These are phyloP conservation scores for Cirrhinus molitorella DNA, from an alignment of 2,797 vertebrate species.

Conservation along the genomic window DNA sequence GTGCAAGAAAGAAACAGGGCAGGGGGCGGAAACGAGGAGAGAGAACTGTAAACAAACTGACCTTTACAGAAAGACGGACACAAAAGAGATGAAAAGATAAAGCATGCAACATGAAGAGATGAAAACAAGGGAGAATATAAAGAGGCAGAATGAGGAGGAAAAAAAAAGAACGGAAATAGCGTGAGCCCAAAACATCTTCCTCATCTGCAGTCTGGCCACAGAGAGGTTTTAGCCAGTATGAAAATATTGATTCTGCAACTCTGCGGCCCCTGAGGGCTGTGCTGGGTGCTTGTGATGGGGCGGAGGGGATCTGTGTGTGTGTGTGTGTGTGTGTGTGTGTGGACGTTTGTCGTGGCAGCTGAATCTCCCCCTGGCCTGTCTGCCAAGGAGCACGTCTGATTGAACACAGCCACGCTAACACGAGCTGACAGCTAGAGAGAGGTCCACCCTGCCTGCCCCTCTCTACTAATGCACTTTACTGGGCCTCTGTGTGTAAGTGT, in stretches of 20 bases:
- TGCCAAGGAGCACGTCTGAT: constrained; percentile 89
- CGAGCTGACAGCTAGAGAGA: constrained; percentile 87
- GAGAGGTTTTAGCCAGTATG: constrained; percentile 67
- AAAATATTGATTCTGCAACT: constrained; percentile 83
- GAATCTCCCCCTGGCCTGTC: constrained; percentile 91
- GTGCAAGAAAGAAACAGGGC: constrained; percentile 15
- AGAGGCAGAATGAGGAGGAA: constrained; percentile 1
- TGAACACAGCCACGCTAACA: constrained; percentile 86
- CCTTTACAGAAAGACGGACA: constrained; percentile 35
- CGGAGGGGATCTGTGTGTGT: constrained; percentile 63
- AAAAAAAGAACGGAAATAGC: constrained; percentile 51
- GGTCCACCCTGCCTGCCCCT: constrained; percentile 85
- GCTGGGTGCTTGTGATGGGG: constrained; percentile 63
- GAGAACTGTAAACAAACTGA: constrained; percentile 52
- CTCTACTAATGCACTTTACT: constrained; percentile 81
- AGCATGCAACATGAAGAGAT: constrained; percentile 63
- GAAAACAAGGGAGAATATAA: constrained; percentile 42
- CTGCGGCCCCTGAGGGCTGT: constrained; percentile 54
- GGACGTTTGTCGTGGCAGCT: constrained; percentile 80
- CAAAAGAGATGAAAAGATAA: constrained; percentile 59
- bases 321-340: constrained; percentile 71
- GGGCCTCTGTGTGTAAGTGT: neutral
- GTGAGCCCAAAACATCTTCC: constrained; percentile 18
- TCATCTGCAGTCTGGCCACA: constrained; percentile 27
- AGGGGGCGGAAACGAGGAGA: constrained; percentile 45